A percentile compares a stretch with the other conserved stretches of the same genome.
Evolutionary conservation across 1,140 invertebrate species (phyloP).

Genomic region (Euura lappo): DNA sequence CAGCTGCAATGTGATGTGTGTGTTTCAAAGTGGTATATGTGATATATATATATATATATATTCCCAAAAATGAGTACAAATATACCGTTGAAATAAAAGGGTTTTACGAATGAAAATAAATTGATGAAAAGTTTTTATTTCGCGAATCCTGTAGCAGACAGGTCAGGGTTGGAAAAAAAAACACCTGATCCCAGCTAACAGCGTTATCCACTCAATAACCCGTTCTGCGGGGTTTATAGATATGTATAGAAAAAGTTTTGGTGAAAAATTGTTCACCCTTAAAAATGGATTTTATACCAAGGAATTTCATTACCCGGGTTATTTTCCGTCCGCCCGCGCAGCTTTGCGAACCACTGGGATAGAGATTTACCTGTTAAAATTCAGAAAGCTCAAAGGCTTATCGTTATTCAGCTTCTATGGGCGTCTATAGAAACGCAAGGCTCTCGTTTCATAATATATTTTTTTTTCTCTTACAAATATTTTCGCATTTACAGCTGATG

Average conservation of each 20-base stretch:
- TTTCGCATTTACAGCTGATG: no score
- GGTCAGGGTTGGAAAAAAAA: neutral
- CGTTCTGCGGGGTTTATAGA: neutral
- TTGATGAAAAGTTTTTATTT: no score
- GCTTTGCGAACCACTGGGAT: neutral
- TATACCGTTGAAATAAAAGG: neutral
- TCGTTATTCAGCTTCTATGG: no score
- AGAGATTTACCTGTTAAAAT: slow-evolving; percentile 1
- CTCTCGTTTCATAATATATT: no score
- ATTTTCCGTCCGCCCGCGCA: neutral
- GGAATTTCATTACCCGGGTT: neutral
- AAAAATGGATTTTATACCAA: neutral
- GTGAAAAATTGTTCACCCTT: neutral
- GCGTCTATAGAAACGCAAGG: no score
- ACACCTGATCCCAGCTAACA: neutral
- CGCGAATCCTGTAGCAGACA: no score
- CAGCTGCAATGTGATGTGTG: neutral
- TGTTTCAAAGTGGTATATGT: neutral
- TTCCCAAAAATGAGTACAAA: neutral
- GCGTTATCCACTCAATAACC: neutral
- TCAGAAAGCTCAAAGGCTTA: no score
- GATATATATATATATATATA: neutral
- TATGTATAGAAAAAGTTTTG: neutral
- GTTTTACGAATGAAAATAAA: no score
- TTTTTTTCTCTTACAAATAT: no score